These are phyloP conservation scores for Drosophila hawaiiensis DNA, from an alignment of 2,888 invertebrate genomes.

Conservation along the genomic window DNA sequence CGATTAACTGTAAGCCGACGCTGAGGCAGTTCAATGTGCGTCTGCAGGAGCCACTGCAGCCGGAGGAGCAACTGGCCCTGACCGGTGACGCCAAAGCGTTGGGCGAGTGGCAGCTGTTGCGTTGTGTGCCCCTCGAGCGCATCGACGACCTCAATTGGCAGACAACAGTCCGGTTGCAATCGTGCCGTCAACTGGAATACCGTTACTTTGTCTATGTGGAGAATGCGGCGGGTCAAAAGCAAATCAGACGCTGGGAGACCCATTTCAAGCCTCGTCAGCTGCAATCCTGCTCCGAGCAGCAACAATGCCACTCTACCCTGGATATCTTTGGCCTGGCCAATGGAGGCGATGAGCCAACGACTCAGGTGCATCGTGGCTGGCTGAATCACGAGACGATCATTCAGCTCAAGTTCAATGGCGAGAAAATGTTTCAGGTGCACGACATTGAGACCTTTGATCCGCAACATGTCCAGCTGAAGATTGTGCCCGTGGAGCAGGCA, in stretches of 20 bases:
- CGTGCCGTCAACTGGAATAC: slow-evolving; percentile 86
- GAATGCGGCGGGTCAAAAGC: slow-evolving; percentile 79
- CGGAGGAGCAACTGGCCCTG: slow-evolving; percentile 89
- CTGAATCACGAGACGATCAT: slow-evolving; percentile 90
- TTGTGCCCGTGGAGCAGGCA: slow-evolving; percentile 69
- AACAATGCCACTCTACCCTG: slow-evolving; percentile 45
- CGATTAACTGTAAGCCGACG: slow-evolving; percentile 61
- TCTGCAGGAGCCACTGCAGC: slow-evolving; percentile 85
- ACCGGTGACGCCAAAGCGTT: slow-evolving; percentile 89
- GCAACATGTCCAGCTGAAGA: slow-evolving; percentile 86
- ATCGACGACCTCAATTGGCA: slow-evolving; percentile 87
- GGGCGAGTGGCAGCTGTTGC: slow-evolving; percentile 90
- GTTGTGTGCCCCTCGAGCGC: slow-evolving; percentile 85
- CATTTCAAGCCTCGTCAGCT: slow-evolving; percentile 86
- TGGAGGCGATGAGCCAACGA: slow-evolving; percentile 33
- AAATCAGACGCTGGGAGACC: slow-evolving; percentile 84
- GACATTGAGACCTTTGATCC: slow-evolving; percentile 86
- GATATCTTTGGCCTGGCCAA: slow-evolving; percentile 61
- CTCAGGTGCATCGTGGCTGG: slow-evolving; percentile 92
- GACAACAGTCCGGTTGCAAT: slow-evolving; percentile 87
- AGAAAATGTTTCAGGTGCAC: slow-evolving; percentile 88
- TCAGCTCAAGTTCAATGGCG: slow-evolving; percentile 91
- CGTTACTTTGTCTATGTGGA: slow-evolving; percentile 82
- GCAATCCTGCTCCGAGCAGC: slow-evolving; percentile 51
- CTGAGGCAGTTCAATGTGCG: slow-evolving; percentile 79